Percentiles rank a stretch among this genome's conserved stretches.
Evolutionary conservation across 2,797 vertebrate species (phyloP).

Genomic region (Propithecus perrieri): DNA sequence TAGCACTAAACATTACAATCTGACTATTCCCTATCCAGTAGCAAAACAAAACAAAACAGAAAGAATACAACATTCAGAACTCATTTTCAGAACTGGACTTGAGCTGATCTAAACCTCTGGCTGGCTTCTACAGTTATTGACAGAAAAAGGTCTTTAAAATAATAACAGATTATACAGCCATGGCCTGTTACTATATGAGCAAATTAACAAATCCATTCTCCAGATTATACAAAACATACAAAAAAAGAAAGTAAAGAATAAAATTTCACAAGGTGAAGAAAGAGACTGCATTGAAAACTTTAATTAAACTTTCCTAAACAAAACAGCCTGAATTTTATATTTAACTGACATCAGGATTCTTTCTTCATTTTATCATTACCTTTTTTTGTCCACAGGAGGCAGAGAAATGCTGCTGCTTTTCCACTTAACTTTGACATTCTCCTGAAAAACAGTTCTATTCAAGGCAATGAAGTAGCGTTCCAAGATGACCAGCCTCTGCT

Average conservation of each 20-base stretch:
- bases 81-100: background rate
- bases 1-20: background rate
- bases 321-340: background rate
- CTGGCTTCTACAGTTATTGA: background rate
- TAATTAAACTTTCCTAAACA: background rate
- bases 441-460: slow-evolving; percentile 96
- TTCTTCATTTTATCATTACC: slow-evolving; percentile 83
- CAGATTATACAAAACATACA: background rate
- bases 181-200: background rate
- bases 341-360: background rate
- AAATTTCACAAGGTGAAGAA: background rate
- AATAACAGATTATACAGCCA: background rate
- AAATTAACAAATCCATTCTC: background rate
- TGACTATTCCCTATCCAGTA: background rate
- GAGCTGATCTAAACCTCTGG: background rate
- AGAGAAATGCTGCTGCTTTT: slow-evolving; percentile 90
- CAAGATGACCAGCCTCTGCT: slow-evolving; percentile 96
- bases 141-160: background rate
- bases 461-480: slow-evolving; percentile 98
- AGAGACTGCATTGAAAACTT: background rate
- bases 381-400: slow-evolving; percentile 94
- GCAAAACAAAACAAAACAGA: background rate
- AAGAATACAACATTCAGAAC: background rate
- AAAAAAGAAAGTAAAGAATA: background rate
- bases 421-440: slow-evolving; percentile 94